Conservation (phyloP, 2,888 invertebrate species). For the Drosophila borealis region DNA sequence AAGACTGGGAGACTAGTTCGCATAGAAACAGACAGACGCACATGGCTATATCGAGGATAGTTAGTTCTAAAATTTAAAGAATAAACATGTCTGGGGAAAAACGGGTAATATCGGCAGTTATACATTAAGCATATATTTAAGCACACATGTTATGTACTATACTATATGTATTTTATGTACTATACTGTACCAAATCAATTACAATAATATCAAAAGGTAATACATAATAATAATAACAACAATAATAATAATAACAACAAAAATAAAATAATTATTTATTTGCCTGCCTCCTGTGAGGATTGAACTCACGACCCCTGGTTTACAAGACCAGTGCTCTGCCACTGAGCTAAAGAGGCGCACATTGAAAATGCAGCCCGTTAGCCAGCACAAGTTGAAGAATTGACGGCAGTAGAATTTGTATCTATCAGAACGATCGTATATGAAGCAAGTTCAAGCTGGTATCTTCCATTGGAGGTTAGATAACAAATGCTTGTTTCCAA, state of each 20-base stretch:
- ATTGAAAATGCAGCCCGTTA: not conserved
- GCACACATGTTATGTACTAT: no score
- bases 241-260: not conserved
- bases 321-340: slow-evolving; percentile 97
- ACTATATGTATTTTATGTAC: no score
- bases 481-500: slow-evolving; percentile 9
- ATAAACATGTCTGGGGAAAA: no score
- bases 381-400: not conserved
- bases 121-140: no score
- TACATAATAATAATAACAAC: no score
- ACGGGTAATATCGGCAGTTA: no score
- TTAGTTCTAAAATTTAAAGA: no score
- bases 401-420: not conserved
- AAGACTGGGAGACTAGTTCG: no score
- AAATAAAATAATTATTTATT: not conserved
- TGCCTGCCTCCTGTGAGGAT: slow-evolving; percentile 93
- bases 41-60: no score
- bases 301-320: slow-evolving; percentile 96
- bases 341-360: slow-evolving; percentile 92
- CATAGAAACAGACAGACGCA: no score
- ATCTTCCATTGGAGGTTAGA: not conserved
- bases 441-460: not conserved
- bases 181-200: no score
- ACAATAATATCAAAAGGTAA: no score
- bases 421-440: not conserved